These are phyloP conservation scores for Limnephilus lunatus DNA, from an alignment of 2,888 invertebrate species.

Conservation along the genomic window DNA sequence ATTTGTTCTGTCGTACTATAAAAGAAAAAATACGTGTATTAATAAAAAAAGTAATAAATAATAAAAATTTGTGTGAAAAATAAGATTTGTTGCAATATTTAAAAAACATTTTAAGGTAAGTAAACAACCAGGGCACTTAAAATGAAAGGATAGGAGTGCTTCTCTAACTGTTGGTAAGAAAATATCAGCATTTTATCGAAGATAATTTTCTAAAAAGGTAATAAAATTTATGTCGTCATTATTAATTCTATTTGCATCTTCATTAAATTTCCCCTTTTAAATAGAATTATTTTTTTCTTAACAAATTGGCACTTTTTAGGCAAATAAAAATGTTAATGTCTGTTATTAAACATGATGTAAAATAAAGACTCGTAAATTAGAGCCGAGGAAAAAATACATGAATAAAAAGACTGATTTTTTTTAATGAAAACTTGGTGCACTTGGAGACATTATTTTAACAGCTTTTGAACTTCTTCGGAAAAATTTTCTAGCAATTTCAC, in stretches of 20 bases:
- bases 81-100: neutral
- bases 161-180: neutral
- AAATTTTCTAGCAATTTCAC: neutral
- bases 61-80: too few species aligned
- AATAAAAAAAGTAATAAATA: too few species aligned
- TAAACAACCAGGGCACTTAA: neutral
- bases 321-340: slow-evolving; percentile 21
- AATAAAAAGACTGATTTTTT: neutral
- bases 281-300: neutral
- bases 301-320: slow-evolving; percentile 27
- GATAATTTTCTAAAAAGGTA: neutral
- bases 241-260: neutral
- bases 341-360: neutral
- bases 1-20: too few species aligned
- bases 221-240: neutral
- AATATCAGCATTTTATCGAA: neutral
- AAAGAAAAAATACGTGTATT: too few species aligned
- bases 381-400: neutral
- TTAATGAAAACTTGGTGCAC: neutral
- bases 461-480: neutral
- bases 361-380: neutral
- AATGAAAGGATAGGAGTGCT: neutral
- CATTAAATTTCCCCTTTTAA: neutral
- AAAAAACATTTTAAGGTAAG: neutral
- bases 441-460: neutral